phyloP scores from a whole-genome alignment of 2,113 vertebrate genomes.

The Trichechus manatus region DNA sequence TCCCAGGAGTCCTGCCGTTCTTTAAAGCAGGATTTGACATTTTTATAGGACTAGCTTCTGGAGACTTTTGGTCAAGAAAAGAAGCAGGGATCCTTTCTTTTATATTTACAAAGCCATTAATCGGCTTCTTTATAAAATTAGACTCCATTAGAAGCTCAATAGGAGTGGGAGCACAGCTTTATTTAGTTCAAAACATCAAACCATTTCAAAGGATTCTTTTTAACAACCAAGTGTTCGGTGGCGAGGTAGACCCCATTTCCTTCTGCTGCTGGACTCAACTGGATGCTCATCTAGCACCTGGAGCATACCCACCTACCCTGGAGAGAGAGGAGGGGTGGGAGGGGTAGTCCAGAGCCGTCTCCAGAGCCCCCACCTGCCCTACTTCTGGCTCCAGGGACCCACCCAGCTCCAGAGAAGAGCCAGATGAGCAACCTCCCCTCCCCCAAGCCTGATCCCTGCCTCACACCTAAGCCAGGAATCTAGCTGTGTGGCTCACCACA shows the following conservation, averaged over 20 bases:
- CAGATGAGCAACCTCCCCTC: background rate
- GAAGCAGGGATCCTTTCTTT: constrained; percentile 56
- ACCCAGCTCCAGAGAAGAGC: background rate
- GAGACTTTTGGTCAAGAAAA: constrained; percentile 72
- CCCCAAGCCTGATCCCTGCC: background rate
- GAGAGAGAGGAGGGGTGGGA: background rate
- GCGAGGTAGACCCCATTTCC: background rate
- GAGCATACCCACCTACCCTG: background rate
- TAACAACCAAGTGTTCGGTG: background rate
- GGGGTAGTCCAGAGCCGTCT: background rate
- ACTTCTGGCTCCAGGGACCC: background rate
- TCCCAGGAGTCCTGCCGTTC: constrained; percentile 78
- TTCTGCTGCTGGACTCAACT: background rate
- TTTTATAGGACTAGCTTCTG: constrained; percentile 68
- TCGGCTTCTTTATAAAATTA: constrained; percentile 87
- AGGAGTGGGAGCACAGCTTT: constrained; percentile 66
- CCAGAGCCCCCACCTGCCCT: background rate
- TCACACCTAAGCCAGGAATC: background rate
- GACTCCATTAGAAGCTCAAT: constrained; percentile 78
- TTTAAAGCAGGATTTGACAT: constrained; percentile 77
- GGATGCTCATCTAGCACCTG: too few species aligned
- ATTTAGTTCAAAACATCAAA: constrained; percentile 70
- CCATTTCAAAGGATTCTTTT: constrained; percentile 55
- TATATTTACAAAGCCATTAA: constrained; percentile 86
- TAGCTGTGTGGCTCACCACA: accelerated